Evolutionary conservation across 2,113 vertebrate genomes (phyloP).

Genomic region (Agapornis roseicollis): DNA sequence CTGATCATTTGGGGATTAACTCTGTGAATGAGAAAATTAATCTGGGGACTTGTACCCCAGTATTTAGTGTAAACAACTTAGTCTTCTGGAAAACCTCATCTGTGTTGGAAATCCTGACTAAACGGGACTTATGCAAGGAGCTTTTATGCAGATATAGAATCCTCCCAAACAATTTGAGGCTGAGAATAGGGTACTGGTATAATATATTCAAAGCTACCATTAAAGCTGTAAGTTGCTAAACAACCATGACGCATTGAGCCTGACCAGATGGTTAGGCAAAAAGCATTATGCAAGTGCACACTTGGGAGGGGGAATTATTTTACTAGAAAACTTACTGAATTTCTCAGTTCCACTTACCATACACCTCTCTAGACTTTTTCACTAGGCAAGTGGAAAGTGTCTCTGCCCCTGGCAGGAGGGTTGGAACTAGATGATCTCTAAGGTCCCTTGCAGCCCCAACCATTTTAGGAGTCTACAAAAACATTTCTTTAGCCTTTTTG

Average conservation of each 20-base stretch:
- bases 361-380: neutral
- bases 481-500: neutral
- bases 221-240: constrained; percentile 56
- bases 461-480: neutral
- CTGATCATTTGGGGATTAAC: neutral
- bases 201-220: constrained; percentile 39
- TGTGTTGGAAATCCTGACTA: neutral
- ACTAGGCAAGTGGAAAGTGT: neutral
- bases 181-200: constrained; percentile 24
- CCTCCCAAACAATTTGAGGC: constrained; percentile 35
- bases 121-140: neutral
- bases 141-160: constrained; percentile 26
- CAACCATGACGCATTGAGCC: constrained; percentile 37
- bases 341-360: neutral
- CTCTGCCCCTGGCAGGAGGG: neutral
- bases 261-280: constrained; percentile 47
- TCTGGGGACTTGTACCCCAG: neutral
- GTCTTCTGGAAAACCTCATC: neutral
- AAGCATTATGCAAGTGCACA: constrained; percentile 24
- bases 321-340: neutral
- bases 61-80: constrained; percentile 1
- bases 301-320: neutral
- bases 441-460: neutral
- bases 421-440: neutral
- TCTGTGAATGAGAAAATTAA: neutral